Base-by-base conservation (phyloP, 2,113 vertebrate genomes). In the Halichoeres trimaculatus region DNA sequence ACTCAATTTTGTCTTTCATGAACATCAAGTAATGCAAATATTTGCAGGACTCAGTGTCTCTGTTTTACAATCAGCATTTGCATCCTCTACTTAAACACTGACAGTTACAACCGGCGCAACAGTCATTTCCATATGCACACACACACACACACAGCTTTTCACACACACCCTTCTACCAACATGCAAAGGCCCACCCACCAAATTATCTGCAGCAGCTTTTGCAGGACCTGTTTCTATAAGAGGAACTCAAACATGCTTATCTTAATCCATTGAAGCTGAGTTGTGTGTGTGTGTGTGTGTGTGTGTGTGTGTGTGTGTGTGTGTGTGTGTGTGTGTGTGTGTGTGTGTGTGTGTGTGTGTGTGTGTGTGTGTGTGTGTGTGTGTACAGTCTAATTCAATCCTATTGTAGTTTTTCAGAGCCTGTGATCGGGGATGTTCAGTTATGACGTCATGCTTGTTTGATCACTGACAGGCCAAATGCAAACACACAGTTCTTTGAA, bases 401-500 rank as follows among this genome's bases (percentile, higher is more conserved):
- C 34, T 34, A 38, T 35, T 70, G 51, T 53, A 66, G 43, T 78
- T 59, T 36, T 30, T 14, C 51, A 59, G 68, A 66, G 48, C 63
- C 56, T 2, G 16, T 45, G 41, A 54, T 54, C 57, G 11, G 22
- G 20, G 38, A 71, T 70, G 34, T 80, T 85, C 77, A 19, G 70
- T 85, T 85, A 73, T 85, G 79, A 86, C 51, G 24, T 72, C 59
- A 69, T 45, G 36, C 36, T 59, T 84, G 68, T 85, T 81, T 79
- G 78, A 83, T 75, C 52, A 65, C 53, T n/a, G 51, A 64, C 48
- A 50, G 60, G 52, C 56, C 34, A 54, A 87, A 84, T 77, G 71
- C 78, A 91, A 88, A 89, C 71, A 89, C 71, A 88, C 56, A 60
- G 57, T 76, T 55, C 59, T 84, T 74, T 78, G 70, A 74, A 89